phyloP scores from a whole-genome alignment of 2,797 vertebrate genomes.

The Lerista edwardsae region DNA sequence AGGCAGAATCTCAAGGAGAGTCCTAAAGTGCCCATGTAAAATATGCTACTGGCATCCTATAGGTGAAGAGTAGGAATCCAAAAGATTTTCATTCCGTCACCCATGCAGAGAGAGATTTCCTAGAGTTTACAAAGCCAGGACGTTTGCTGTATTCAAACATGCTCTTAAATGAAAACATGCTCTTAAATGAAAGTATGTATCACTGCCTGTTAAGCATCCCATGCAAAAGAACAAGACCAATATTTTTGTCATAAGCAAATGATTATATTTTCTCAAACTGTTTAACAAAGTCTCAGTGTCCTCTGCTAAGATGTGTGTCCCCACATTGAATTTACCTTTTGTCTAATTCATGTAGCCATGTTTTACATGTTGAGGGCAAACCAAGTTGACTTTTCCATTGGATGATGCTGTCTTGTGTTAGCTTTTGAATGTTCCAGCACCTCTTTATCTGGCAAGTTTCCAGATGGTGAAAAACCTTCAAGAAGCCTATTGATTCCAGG shows the following conservation, averaged over 20 bases:
- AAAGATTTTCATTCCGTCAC: not conserved
- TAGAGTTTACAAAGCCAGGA: slow-evolving; percentile 3
- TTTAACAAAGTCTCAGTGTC: not conserved
- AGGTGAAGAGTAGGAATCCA: not conserved
- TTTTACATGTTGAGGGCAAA: not conserved
- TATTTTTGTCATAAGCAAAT: not conserved
- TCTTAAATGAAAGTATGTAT: not conserved
- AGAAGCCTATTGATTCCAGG: not conserved
- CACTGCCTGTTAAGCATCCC: not conserved
- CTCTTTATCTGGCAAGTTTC: slow-evolving; percentile 2
- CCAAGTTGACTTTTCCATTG: slow-evolving; percentile 16
- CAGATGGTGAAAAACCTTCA: not conserved
- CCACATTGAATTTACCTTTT: not conserved
- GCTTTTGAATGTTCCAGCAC: slow-evolving; percentile 5
- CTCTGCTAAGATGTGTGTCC: not conserved
- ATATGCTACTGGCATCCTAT: not conserved
- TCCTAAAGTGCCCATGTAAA: not conserved
- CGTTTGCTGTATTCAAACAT: not conserved
- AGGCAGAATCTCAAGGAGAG: not conserved
- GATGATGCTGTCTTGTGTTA: slow-evolving; percentile 1
- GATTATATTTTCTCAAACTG: not conserved
- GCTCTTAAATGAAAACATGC: not conserved
- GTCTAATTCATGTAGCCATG: not conserved
- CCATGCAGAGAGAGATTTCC: not conserved
- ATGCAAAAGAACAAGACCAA: not conserved